These are phyloP conservation scores for Eupristina koningsbergeri DNA, from an alignment of 1,140 invertebrate genomes.

Conservation along the genomic window DNA sequence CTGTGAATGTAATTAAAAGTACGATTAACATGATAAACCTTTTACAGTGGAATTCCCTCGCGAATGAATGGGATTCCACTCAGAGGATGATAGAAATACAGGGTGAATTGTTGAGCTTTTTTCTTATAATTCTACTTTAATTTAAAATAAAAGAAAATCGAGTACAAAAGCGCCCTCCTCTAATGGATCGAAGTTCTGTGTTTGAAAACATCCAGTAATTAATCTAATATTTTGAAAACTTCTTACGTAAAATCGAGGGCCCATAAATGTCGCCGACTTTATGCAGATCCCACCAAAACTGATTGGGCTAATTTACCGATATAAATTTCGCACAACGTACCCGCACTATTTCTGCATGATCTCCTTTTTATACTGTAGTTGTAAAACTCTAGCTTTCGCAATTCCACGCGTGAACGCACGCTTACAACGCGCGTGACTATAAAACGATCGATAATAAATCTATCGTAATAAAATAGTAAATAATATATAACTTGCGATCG, in stretches of 20 bases:
- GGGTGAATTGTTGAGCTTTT: background rate
- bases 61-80: background rate
- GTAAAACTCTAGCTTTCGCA: background rate
- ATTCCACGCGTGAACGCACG: background rate
- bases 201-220: background rate
- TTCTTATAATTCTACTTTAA: no score
- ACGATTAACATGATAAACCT: background rate
- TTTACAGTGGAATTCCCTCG: background rate
- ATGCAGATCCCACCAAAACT: background rate
- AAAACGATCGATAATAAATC: conserved; percentile 43
- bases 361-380: background rate
- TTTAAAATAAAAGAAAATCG: no score
- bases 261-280: background rate
- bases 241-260: no score
- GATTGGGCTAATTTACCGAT: background rate
- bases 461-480: conserved; percentile 45
- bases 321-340: conserved; percentile 1
- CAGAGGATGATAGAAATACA: background rate
- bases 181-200: background rate
- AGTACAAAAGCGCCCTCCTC: no score
- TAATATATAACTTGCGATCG: conserved; percentile 28
- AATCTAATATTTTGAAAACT: no score
- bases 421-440: background rate
- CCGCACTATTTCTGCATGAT: background rate
- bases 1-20: background rate